These are phyloP conservation scores for Hylia prasina DNA, from an alignment of 2,113 vertebrate genomes.

Conservation along the genomic window DNA sequence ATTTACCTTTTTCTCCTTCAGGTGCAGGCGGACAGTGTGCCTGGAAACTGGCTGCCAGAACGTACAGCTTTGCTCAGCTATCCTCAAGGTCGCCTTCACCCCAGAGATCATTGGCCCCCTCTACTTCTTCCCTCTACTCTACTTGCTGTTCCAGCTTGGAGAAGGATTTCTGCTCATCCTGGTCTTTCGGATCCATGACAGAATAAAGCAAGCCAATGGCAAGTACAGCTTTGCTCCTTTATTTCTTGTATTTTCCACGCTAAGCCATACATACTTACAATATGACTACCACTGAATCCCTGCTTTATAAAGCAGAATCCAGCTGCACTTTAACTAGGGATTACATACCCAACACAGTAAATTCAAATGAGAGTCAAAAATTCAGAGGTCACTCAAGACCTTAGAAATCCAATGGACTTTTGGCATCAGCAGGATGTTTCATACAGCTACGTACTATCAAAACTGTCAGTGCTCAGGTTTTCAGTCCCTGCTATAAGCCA, in stretches of 20 bases:
- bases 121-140: conserved; percentile 83
- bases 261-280: rapidly evolving
- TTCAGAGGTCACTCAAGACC: background rate
- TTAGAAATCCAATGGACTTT: background rate
- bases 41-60: conserved; percentile 89
- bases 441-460: background rate
- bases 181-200: conserved; percentile 71
- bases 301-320: background rate
- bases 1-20: conserved; percentile 4
- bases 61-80: conserved; percentile 75
- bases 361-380: background rate
- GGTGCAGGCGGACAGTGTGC: conserved; percentile 75
- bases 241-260: background rate
- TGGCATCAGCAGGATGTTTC: background rate
- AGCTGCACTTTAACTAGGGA: background rate
- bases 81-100: conserved; percentile 79
- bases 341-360: background rate
- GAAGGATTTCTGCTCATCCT: conserved; percentile 77
- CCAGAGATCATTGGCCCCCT: conserved; percentile 75
- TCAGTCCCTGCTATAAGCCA: background rate
- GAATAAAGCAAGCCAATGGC: conserved; percentile 43
- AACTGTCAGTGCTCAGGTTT: background rate
- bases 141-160: conserved; percentile 75
- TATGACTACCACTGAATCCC: rapidly evolving
- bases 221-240: background rate